These are phyloP conservation scores for Drosophila cracens DNA, from an alignment of 2,888 invertebrate genomes.

Conservation along the genomic window DNA sequence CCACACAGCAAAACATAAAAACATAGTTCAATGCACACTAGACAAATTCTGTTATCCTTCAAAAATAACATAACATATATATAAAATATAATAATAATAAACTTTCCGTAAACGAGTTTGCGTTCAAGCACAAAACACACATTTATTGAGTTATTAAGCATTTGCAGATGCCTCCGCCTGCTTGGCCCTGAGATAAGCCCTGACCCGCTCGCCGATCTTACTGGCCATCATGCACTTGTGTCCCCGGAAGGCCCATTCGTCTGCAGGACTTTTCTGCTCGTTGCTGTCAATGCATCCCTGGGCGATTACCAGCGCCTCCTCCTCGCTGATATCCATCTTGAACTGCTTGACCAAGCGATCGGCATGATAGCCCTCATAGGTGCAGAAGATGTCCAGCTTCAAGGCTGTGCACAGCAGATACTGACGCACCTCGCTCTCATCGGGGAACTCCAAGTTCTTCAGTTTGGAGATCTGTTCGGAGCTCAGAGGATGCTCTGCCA, in stretches of 20 bases:
- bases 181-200: conserved; percentile 70
- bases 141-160: conserved; percentile 35
- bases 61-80: not conserved
- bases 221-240: conserved; percentile 82
- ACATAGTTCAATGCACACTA: conserved; percentile 71
- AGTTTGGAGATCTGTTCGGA: conserved; percentile 66
- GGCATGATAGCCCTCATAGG: conserved; percentile 76
- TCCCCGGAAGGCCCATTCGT: conserved; percentile 83
- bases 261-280: conserved; percentile 72
- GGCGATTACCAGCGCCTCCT: conserved; percentile 78
- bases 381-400: conserved; percentile 80
- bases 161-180: conserved; percentile 61
- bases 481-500: conserved; percentile 68
- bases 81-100: conserved; percentile 57
- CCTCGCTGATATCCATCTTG: conserved; percentile 79
- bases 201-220: conserved; percentile 80
- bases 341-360: conserved; percentile 83
- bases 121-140: conserved; percentile 55
- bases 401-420: conserved; percentile 77
- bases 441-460: conserved; percentile 73
- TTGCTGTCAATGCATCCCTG: conserved; percentile 81
- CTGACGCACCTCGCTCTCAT: conserved; percentile 78
- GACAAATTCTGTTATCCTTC: conserved; percentile 57
- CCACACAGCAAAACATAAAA: conserved; percentile 17
- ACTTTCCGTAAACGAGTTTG: conserved; percentile 53